Evolutionary conservation across 1,140 invertebrate genomes (phyloP), one percentile per base, ranked within the genome.

Genomic region (Drosophila varians): DNA sequence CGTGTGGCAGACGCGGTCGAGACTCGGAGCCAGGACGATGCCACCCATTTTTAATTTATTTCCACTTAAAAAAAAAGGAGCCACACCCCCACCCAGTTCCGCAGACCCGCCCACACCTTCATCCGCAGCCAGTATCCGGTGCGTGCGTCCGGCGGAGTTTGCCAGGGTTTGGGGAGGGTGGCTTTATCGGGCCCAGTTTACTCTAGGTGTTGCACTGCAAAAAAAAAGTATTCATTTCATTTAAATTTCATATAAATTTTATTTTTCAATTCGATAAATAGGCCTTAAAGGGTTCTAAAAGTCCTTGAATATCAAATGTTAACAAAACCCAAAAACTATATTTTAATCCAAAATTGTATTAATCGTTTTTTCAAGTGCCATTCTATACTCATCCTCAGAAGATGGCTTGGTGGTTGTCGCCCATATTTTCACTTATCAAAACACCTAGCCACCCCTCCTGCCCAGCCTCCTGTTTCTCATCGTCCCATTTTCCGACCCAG

Each of bases 1-100:
- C 79, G 80, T 84, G 83, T 78, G 58, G 49, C 49, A 76, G 74
- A 84, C 75, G 74, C 72, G 46, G 38, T 36, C 52, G 75, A 71
- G 73, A 66, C 64, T 43, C 62, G 46, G 4, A 34, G 58, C 46
- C 45, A 36, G 46, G 26, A 66, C 45, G 60, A 60, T 77, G 65
- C 86, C 84, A 75, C 84, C 84, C 84, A 88, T 88, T 88, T 88
- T 88, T 89, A 88, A 88, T 88, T 88, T 88, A 88, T 88, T 88
- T 89, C 84, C 84, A 89, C 84, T 88, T 82, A 84, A 79, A 87
- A 87, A 84, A 74, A 56, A 58, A 61, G 38, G 26, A 53, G 64
- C 51, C 34, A 31, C 69, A 31, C 47, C 38, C 57, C 40, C 31
- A 26, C 28, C 34, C 26, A 9, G 6, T 4, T 7, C 9, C 60